A percentile compares a stretch with the other conserved stretches of the same genome.
Evolutionary conservation across 1,140 invertebrate genomes (phyloP).

Genomic region (Drosophila insularis): DNA sequence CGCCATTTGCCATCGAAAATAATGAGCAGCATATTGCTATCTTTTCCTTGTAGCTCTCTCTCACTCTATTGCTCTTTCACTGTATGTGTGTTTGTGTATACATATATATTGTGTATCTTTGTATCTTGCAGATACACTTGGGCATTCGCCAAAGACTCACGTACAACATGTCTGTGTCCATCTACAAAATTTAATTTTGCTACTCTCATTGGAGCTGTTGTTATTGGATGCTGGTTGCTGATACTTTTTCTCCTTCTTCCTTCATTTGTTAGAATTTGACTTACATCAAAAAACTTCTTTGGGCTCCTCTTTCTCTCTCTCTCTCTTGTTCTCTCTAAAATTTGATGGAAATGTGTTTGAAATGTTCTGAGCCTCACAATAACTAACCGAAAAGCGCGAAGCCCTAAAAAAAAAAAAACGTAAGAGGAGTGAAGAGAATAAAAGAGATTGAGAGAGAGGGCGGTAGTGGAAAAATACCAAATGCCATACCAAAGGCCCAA

Average conservation of each 20-base stretch:
- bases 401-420: neutral
- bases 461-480: constrained; percentile 13
- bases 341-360: constrained; percentile 3
- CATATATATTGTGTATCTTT: constrained; percentile 9
- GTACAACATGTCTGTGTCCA: constrained; percentile 10
- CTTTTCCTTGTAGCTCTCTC: neutral
- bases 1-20: constrained; percentile 17
- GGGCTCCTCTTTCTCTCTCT: too few species aligned
- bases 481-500: constrained; percentile 10
- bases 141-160: constrained; percentile 22
- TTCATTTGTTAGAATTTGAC: constrained; percentile 4
- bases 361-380: neutral
- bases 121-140: constrained; percentile 36
- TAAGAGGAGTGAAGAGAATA: neutral
- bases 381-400: constrained; percentile 3
- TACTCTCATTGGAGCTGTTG: constrained; percentile 3
- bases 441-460: neutral
- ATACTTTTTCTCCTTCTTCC: neutral
- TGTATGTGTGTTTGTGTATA: neutral
- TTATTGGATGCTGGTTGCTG: neutral
- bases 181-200: constrained; percentile 10
- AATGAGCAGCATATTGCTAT: constrained; percentile 31
- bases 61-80: neutral
- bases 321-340: neutral
- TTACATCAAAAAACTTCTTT: constrained; percentile 2